A percentile compares a stretch with the other conserved stretches of the same genome.
Conservation (phyloP, 2,888 invertebrate genomes). For the Drosophila eohydei region DNA sequence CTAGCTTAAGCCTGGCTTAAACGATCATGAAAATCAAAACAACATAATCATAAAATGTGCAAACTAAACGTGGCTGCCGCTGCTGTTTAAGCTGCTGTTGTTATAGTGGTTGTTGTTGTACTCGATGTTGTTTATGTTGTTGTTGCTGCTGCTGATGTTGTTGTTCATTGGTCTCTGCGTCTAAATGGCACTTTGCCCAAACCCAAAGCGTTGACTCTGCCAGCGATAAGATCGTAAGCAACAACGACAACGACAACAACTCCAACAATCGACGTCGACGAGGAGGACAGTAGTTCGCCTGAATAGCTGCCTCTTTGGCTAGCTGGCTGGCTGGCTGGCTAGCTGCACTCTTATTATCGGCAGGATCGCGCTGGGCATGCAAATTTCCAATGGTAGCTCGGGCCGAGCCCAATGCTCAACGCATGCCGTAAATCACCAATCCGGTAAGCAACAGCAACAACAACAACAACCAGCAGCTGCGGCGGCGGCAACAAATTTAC, state of each 20-base stretch:
- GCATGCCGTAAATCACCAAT: conserved; percentile 82
- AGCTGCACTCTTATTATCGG: conserved; percentile 74
- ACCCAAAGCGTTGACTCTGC: conserved; percentile 75
- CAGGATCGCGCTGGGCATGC: conserved; percentile 80
- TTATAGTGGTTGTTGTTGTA: conserved; percentile 40
- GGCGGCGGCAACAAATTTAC: conserved; percentile 78
- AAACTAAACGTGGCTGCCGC: conserved; percentile 77
- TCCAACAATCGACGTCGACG: conserved; percentile 32
- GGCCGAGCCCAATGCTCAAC: conserved; percentile 63
- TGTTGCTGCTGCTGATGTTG: conserved; percentile 25
- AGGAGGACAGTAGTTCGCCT: conserved; percentile 51
- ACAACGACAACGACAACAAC: conserved; percentile 41
- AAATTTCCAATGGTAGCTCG: conserved; percentile 75
- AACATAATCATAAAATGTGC: conserved; percentile 80
- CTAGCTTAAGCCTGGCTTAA: conserved; percentile 52
- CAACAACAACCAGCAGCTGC: conserved; percentile 51
- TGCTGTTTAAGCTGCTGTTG: conserved; percentile 58
- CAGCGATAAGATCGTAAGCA: conserved; percentile 77
- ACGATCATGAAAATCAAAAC: conserved; percentile 81
- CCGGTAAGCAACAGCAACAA: conserved; percentile 37
- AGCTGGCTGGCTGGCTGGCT: conserved; percentile 13
- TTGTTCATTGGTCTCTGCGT: conserved; percentile 76
- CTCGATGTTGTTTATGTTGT: conserved; percentile 27
- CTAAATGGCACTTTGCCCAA: conserved; percentile 78
- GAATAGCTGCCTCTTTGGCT: conserved; percentile 24